Evolutionary conservation across 2,888 invertebrate species (phyloP).

Genomic region (Drosophila pullipes): DNA sequence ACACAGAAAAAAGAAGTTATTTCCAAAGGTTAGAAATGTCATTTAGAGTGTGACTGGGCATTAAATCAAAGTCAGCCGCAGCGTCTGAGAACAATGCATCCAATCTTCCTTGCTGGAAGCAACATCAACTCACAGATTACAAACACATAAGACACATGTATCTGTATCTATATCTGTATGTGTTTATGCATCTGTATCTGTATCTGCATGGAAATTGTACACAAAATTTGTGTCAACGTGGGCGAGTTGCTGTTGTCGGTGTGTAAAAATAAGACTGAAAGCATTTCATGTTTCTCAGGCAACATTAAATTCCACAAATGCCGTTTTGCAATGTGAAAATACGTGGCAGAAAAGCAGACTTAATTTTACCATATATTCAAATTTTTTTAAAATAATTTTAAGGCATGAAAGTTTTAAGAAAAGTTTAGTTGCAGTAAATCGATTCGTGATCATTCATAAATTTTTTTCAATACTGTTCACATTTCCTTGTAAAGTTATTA

Average conservation of each 20-base stretch:
- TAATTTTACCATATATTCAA: neutral
- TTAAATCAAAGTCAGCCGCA: slow-evolving; percentile 79
- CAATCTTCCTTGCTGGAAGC: slow-evolving; percentile 42
- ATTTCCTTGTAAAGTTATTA: no score
- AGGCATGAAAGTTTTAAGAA: neutral
- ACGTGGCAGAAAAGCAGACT: neutral
- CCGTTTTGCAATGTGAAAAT: slow-evolving; percentile 32
- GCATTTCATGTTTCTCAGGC: slow-evolving; percentile 52
- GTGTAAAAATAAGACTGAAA: slow-evolving; percentile 62
- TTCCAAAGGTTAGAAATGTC: slow-evolving; percentile 67
- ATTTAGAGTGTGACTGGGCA: slow-evolving; percentile 71
- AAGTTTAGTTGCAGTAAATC: neutral
- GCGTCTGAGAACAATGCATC: slow-evolving; percentile 31
- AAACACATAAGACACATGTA: slow-evolving; percentile 13
- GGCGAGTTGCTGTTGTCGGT: slow-evolving; percentile 59
- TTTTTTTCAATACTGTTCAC: no score
- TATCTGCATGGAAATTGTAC: slow-evolving; percentile 51
- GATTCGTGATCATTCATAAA: neutral
- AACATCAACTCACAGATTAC: slow-evolving; percentile 38
- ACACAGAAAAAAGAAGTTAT: slow-evolving; percentile 39
- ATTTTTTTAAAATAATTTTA: no score
- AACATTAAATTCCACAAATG: slow-evolving; percentile 42
- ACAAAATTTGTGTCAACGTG: slow-evolving; percentile 73
- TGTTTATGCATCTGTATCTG: slow-evolving; percentile 12
- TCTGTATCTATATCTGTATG: slow-evolving; percentile 1